These are phyloP conservation scores for Apeltes quadracus DNA, from an alignment of 2,113 vertebrate genomes.

Conservation along the genomic window DNA sequence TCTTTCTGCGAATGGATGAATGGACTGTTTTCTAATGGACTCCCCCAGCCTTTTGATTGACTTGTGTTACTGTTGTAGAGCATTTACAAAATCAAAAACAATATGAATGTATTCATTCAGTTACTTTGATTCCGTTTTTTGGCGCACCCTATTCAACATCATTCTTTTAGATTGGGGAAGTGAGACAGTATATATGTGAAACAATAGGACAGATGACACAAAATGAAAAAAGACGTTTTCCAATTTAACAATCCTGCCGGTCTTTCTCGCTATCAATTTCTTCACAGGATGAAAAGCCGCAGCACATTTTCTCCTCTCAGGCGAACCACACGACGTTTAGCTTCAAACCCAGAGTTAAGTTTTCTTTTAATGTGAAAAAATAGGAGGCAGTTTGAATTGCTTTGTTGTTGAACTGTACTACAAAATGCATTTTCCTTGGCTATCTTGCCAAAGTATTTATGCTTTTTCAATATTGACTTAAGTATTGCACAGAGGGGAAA, in stretches of 20 bases:
- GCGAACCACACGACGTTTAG: constrained; percentile 10
- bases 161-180: not conserved
- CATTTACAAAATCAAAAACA: not conserved
- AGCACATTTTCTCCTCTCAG: not conserved
- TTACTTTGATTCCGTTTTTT: not conserved
- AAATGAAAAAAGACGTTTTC: constrained; percentile 16
- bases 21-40: too few relatives aligned
- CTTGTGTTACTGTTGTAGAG: not conserved
- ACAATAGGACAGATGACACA: not conserved
- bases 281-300: constrained; percentile 20
- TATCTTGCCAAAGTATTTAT: too few relatives aligned
- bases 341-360: constrained; percentile 9
- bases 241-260: constrained; percentile 6
- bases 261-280: constrained; percentile 14
- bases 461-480: too few relatives aligned
- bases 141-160: not conserved
- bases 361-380: not conserved
- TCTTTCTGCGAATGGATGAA: not conserved
- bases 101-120: not conserved
- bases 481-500: too few relatives aligned
- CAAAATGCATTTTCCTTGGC: too few relatives aligned
- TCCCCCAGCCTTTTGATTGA: not conserved
- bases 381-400: too few relatives aligned
- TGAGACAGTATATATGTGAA: not conserved
- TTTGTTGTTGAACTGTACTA: too few relatives aligned